Evolutionary conservation across 2,797 vertebrate genomes (phyloP), one percentile per base, ranked within the genome.

Genomic region (Siniperca obscura): DNA sequence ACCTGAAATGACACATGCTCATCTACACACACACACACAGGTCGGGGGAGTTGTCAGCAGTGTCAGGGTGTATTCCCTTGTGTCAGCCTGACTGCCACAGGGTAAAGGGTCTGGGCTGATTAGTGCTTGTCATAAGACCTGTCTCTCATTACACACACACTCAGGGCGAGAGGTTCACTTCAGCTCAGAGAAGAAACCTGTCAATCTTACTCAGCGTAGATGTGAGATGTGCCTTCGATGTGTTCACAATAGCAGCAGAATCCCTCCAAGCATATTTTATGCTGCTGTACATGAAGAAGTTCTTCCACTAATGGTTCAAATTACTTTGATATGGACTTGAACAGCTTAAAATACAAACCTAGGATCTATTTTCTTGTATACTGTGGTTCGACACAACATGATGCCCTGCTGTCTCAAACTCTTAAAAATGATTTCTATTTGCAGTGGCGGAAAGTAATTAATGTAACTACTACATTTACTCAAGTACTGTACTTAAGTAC

Each of bases 111-210:
- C 87, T 70, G 87, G 61, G 88, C 81, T 94, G 93, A 94, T 94
- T 94, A 94, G 91, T 74, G 81, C 85, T 89, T 46, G 74, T 90
- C 88, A 89, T 74, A 82, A 88, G 91, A 91, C 87, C 91, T 75
- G 80, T 84, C 90, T 94, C 93, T 93, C 91, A 92, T 93, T 93
- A 93, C 92, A 90, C 90, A 89, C 90, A 80, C 86, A 86, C 89
- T 85, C 80, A 74, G 90, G 93, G 91, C 76, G 42, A 88, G 81
- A 92, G 92, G 93, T 92, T 90, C 86, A 81, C 91, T 71, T 34
- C 84, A 66, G 90, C 83, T 88, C 82, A 76, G 85, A 88, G 89
- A 93, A 89, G 86, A 92, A 90, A 89, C 62, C 94, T 94, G 94
- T 95, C 94, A 95, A 94, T 96, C 95, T 94, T 72, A 34, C 80